A percentile compares a stretch with the other conserved stretches of the same genome.
Conservation (phyloP, 2,888 invertebrate genomes). For the Polyploca ridens region DNA sequence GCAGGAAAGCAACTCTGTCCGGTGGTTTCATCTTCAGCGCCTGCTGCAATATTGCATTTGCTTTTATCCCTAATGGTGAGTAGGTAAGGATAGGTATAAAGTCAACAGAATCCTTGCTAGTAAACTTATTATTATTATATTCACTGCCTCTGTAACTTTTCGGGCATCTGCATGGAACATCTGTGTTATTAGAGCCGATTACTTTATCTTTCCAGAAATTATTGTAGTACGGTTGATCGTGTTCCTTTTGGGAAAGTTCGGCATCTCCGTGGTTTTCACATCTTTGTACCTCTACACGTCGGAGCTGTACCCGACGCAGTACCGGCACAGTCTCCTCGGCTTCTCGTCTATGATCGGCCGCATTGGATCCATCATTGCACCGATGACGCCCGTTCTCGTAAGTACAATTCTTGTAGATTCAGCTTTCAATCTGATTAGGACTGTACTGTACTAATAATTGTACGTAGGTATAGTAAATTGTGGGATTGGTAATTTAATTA, state of each 20-base stretch:
- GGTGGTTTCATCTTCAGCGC: conserved; percentile 86
- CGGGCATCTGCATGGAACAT: neutral
- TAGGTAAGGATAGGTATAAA: conserved; percentile 7
- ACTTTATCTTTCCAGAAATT: conserved; percentile 47
- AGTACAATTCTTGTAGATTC: conserved; percentile 22
- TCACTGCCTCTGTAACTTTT: no score
- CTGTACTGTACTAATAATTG: no score
- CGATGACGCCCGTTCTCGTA: conserved; percentile 87
- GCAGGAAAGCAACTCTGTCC: conserved; percentile 85
- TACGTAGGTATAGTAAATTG: no score
- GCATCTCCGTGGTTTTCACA: conserved; percentile 86
- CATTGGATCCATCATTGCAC: conserved; percentile 88
- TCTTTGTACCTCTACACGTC: conserved; percentile 87
- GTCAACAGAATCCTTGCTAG: no score
- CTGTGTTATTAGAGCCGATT: neutral
- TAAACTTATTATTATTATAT: no score
- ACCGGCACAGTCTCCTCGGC: conserved; percentile 87
- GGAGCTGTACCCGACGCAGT: conserved; percentile 89
- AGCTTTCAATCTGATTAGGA: no score
- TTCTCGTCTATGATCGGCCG: conserved; percentile 90
- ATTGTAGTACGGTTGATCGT: conserved; percentile 64
- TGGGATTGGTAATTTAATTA: no score
- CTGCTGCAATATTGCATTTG: conserved; percentile 67
- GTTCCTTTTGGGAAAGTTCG: conserved; percentile 86
- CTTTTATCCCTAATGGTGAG: conserved; percentile 81